These are phyloP conservation scores for Amphibalanus amphitrite DNA, from an alignment of 1,140 invertebrate species.

Conservation along the genomic window DNA sequence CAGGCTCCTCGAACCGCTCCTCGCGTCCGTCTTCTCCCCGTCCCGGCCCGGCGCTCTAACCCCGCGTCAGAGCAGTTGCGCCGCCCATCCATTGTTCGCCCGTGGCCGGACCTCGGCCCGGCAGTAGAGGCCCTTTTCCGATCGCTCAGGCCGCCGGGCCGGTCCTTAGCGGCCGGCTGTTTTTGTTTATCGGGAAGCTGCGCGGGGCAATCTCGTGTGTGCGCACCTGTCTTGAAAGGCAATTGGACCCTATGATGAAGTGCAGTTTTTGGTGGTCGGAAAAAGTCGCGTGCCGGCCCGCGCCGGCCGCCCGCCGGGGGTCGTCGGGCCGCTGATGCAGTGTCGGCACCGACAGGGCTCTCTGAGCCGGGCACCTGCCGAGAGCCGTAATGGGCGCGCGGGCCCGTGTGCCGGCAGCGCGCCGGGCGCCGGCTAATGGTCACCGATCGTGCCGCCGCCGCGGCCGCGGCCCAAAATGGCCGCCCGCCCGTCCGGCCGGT, in stretches of 20 bases:
- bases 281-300: neutral
- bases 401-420: too few species aligned
- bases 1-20: conserved; percentile 20
- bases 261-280: neutral
- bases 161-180: neutral
- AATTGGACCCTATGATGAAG: neutral
- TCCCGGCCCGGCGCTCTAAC: neutral
- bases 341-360: too few species aligned
- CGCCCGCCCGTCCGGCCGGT: too few species aligned
- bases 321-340: too few species aligned
- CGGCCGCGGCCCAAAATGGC: neutral
- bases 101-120: neutral
- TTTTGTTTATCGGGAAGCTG: neutral
- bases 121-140: neutral
- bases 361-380: too few species aligned
- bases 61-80: neutral
- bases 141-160: neutral
- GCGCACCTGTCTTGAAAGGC: conserved; percentile 1
- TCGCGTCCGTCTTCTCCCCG: too few species aligned
- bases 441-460: neutral
- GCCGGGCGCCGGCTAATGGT: neutral
- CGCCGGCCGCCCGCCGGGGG: too few species aligned
- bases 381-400: too few species aligned
- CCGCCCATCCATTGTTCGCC: neutral
- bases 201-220: neutral